A percentile compares a stretch with the other conserved stretches of the same genome.
These are phyloP conservation scores for Eumacrocentrus americanus DNA, from an alignment of 2,888 invertebrate species.

Conservation along the genomic window DNA sequence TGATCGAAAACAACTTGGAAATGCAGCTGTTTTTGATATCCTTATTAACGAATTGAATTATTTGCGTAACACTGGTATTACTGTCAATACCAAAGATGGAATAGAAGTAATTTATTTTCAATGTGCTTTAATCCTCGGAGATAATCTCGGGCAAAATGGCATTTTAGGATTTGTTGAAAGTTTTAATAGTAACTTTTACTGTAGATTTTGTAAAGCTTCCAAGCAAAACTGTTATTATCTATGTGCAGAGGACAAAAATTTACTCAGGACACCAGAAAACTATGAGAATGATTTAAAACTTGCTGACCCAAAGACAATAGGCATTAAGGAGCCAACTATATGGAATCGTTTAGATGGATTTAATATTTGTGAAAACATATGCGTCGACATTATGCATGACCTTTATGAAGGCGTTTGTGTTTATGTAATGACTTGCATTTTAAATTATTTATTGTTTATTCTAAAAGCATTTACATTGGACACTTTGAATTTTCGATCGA, in stretches of 20 bases:
- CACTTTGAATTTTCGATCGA: background rate
- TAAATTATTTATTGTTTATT: constrained; percentile 3
- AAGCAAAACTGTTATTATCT: background rate
- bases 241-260: background rate
- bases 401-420: background rate
- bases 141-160: constrained; percentile 14
- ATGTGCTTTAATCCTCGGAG: background rate
- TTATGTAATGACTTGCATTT: constrained; percentile 1
- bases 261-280: background rate
- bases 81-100: background rate
- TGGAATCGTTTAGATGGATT: constrained; percentile 11
- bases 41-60: constrained; percentile 14
- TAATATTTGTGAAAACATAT: background rate
- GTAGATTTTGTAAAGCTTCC: background rate
- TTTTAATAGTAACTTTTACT: constrained; percentile 5
- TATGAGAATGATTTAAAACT: background rate
- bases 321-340: background rate
- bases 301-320: background rate
- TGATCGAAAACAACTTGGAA: constrained; percentile 12
- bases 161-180: constrained; percentile 16
- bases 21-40: constrained; percentile 8
- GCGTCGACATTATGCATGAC: constrained; percentile 11
- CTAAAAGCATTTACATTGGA: background rate
- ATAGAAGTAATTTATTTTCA: constrained; percentile 1
- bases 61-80: constrained; percentile 1